Evolutionary conservation across 2,888 invertebrate genomes (phyloP).

Genomic region (Xylophagus ater): DNA sequence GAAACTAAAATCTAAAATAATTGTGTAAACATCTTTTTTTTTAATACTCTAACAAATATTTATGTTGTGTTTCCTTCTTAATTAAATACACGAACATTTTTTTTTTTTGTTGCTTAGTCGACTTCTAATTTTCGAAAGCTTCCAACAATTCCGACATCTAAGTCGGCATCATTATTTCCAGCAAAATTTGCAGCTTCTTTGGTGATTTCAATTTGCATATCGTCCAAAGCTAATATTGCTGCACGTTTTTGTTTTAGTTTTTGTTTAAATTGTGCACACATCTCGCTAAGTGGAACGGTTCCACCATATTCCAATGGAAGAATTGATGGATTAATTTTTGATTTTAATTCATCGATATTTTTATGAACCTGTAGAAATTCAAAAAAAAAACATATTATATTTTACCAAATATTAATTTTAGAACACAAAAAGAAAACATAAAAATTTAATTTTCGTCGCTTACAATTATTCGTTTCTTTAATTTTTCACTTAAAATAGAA

Average conservation of each 20-base stretch:
- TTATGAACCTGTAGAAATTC: slow-evolving; percentile 53
- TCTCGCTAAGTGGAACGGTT: slow-evolving; percentile 64
- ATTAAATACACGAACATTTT: too few species aligned
- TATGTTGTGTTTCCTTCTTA: too few species aligned
- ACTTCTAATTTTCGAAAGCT: slow-evolving; percentile 76
- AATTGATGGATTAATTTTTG: slow-evolving; percentile 59
- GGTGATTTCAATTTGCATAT: slow-evolving; percentile 62
- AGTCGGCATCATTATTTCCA: slow-evolving; percentile 52
- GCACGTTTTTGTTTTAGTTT: slow-evolving; percentile 52
- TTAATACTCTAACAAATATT: too few species aligned
- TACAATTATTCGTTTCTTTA: slow-evolving; percentile 69
- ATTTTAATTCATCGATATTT: slow-evolving; percentile 57
- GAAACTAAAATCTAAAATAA: too few species aligned
- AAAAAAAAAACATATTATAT: not conserved
- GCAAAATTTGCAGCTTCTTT: slow-evolving; percentile 41
- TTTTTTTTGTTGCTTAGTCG: too few species aligned
- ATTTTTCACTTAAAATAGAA: slow-evolving; percentile 71
- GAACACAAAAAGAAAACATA: not conserved
- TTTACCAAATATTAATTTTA: not conserved
- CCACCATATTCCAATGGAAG: slow-evolving; percentile 83
- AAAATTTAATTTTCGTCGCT: slow-evolving; percentile 27
- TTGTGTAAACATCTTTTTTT: too few species aligned
- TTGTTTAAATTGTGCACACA: slow-evolving; percentile 65
- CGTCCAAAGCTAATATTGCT: slow-evolving; percentile 57
- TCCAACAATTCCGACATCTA: slow-evolving; percentile 64